Conservation (phyloP, 2,113 vertebrate species). For the Pseudorectes ferrugineus region DNA sequence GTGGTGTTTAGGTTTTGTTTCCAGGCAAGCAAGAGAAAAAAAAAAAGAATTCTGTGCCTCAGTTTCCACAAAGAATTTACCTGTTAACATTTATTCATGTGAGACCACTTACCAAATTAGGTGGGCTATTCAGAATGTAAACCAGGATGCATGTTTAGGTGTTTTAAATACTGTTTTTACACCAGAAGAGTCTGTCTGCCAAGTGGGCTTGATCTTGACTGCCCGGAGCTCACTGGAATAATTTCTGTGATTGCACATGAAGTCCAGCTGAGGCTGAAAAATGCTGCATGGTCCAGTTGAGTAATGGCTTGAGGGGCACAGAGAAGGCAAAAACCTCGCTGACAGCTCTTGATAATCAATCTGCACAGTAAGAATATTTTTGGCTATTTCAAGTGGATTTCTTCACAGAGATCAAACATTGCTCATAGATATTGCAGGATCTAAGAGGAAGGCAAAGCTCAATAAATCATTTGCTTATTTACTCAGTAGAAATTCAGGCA, state of each 20-base stretch:
- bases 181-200: not conserved
- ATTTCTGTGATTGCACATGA: not conserved
- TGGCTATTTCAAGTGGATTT: not conserved
- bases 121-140: not conserved
- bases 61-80: not conserved
- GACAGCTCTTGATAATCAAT: not conserved
- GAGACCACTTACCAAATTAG: not conserved
- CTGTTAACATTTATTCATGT: not conserved
- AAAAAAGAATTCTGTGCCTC: not conserved
- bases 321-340: not conserved
- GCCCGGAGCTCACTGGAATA: not conserved
- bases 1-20: not conserved
- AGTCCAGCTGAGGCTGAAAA: not conserved
- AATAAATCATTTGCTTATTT: constrained; percentile 4
- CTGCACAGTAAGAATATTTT: not conserved
- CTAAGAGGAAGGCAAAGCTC: not conserved
- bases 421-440: not conserved
- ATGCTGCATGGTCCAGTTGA: not conserved
- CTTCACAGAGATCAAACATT: not conserved
- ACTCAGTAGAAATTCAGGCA: not conserved
- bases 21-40: not conserved
- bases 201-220: not conserved
- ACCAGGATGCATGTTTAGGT: not conserved
- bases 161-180: not conserved
- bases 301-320: not conserved